phyloP scores from a whole-genome alignment of 2,888 invertebrate species.

The Axea sp. region DNA sequence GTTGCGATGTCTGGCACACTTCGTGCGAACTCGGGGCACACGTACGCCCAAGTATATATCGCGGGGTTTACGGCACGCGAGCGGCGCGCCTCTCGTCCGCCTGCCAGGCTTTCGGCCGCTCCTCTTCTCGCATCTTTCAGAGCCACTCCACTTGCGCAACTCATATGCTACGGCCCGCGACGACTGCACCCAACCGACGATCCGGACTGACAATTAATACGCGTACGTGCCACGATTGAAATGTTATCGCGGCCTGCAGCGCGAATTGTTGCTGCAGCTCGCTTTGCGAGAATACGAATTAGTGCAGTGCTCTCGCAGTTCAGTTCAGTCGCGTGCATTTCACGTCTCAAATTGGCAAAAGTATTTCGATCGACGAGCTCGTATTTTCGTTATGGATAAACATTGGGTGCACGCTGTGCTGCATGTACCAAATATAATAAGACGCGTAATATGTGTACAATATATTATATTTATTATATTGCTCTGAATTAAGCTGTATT shows the following conservation, averaged over 20 bases:
- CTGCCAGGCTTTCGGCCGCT: conserved; percentile 62
- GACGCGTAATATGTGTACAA: too few species aligned
- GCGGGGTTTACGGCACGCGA: conserved; percentile 80
- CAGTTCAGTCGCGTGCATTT: too few species aligned
- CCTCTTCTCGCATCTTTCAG: conserved; percentile 64
- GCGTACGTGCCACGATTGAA: conserved; percentile 52
- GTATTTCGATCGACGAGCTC: too few species aligned
- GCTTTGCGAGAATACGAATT: too few species aligned
- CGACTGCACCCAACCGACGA: conserved; percentile 43
- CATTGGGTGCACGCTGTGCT: too few species aligned
- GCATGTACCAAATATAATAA: too few species aligned
- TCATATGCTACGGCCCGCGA: conserved; percentile 37
- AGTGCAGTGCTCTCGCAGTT: too few species aligned
- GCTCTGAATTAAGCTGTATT: too few species aligned
- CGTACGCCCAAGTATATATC: conserved; percentile 76
- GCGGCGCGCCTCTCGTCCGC: conserved; percentile 63
- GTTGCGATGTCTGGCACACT: conserved; percentile 75
- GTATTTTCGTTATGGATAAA: too few species aligned
- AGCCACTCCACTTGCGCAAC: conserved; percentile 58
- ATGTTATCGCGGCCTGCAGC: conserved; percentile 34
- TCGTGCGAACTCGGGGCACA: conserved; percentile 78
- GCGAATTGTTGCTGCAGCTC: too few species aligned
- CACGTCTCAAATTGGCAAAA: too few species aligned
- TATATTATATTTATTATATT: too few species aligned
- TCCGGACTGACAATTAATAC: conserved; percentile 46